A percentile compares a stretch with the other conserved stretches of the same genome.
Conservation (phyloP, 2,888 invertebrate species). For the Coenonympha glycerion region DNA sequence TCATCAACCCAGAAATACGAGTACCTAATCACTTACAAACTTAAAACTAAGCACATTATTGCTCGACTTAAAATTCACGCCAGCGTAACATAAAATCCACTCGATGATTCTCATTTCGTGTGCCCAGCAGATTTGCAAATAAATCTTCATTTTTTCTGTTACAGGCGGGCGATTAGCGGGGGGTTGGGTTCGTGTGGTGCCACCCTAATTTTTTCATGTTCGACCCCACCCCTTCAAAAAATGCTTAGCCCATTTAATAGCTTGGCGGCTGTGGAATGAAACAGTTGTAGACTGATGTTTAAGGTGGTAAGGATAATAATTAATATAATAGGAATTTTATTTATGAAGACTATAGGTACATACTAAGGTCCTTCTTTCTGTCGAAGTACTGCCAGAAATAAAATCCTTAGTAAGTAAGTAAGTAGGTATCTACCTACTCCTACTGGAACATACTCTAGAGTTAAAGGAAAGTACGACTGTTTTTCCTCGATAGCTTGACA, state of each 20-base stretch:
- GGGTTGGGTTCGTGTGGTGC: slow-evolving; percentile 40
- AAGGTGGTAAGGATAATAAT: neutral
- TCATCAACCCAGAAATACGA: too few species aligned
- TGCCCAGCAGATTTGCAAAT: slow-evolving; percentile 42
- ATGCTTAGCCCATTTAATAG: slow-evolving; percentile 40
- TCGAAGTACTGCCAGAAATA: too few species aligned
- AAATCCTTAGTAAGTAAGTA: too few species aligned
- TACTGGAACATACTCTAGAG: too few species aligned
- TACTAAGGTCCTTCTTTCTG: too few species aligned
- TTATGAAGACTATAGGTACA: neutral
- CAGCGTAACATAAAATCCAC: too few species aligned
- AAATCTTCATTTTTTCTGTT: slow-evolving; percentile 69
- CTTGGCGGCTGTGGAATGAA: slow-evolving; percentile 38
- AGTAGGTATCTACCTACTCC: too few species aligned
- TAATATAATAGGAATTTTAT: neutral
- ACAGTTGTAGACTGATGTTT: slow-evolving; percentile 32
- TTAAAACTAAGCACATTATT: too few species aligned
- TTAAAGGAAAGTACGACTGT: too few species aligned
- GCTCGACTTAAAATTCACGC: too few species aligned
- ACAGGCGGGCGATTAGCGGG: slow-evolving; percentile 47
- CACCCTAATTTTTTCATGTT: slow-evolving; percentile 56
- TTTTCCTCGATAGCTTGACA: too few species aligned
- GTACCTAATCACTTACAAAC: too few species aligned
- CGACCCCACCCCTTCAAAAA: slow-evolving; percentile 46
- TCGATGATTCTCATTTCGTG: slow-evolving; percentile 16